Evolutionary conservation across 2,888 invertebrate genomes (phyloP).

Genomic region (Meiosimyza platycephala): DNA sequence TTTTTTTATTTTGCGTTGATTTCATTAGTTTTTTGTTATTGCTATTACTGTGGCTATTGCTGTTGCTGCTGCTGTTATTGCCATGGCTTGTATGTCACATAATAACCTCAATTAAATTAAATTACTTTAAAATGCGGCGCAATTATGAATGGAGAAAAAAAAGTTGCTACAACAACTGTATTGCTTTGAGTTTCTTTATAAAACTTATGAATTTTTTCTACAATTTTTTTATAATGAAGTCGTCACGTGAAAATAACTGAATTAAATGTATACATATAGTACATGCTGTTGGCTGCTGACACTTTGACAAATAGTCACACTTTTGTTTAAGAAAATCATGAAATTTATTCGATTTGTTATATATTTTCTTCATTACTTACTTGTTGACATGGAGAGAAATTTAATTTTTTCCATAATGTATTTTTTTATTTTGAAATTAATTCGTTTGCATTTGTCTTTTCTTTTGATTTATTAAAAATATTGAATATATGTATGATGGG

Average conservation of each 20-base stretch:
- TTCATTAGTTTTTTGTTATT: constrained; percentile 5
- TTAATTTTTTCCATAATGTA: no score
- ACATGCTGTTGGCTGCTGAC: constrained; percentile 25
- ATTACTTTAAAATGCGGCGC: constrained; percentile 37
- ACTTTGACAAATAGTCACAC: constrained; percentile 35
- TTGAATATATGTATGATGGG: no score
- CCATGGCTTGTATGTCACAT: constrained; percentile 17
- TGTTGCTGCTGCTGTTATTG: constrained; percentile 10
- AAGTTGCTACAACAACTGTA: neutral
- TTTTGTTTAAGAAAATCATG: no score
- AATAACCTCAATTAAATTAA: constrained; percentile 42
- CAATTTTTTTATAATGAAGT: constrained; percentile 26
- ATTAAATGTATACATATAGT: constrained; percentile 32
- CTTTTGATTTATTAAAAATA: no score
- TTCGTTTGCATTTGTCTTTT: no score
- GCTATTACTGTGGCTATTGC: constrained; percentile 9
- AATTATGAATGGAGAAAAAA: neutral
- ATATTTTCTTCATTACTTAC: no score
- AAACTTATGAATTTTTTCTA: constrained; percentile 7
- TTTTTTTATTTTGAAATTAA: no score
- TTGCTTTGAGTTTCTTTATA: neutral
- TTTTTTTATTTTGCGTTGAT: neutral
- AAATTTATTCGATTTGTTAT: no score
- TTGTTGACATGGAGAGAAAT: no score
- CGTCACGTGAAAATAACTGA: constrained; percentile 37